Base-by-base conservation (phyloP, 2,888 invertebrate genomes). In the Drosophila borealis region DNA sequence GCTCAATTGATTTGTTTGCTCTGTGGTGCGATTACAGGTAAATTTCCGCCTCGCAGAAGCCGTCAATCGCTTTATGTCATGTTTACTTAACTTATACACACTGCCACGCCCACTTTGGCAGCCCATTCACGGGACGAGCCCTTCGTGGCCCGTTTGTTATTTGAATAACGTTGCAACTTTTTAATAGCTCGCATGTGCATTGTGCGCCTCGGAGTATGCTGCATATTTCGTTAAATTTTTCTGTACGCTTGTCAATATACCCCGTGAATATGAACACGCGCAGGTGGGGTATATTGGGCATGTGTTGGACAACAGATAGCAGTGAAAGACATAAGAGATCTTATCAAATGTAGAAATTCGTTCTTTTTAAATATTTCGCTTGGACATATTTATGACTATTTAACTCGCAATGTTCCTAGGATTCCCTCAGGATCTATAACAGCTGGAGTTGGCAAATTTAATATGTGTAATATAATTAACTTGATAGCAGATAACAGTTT, bases 1-100 rank as follows among this genome's bases (percentile, higher is more conserved):
- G 78, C 78, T 75, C 84, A 84, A 83, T 83, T 83, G 87, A 83
- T 84, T 83, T 81, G 80, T 78, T 78, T 81, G 66, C 80, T 53
- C 67, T 77, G 77, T 57, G 74, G 70, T 55, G 57, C 83, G 75
- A 82, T 83, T 83, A 65, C 60, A 63, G 70, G 70, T 78, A 53
- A 62, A 66, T 63, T 66, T 56, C 44, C 62, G 51, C 25, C 44
- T 29, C 39, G 34, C 57, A 10, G 39, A 11, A 60, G 13, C 56
- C 53, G 51, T 63, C 73, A 70, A 62, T 77, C 63, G 56, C 65
- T 48, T 70, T 61, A 66, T 66, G 51, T 64, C 69, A 48, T 74
- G 74, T 74, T 74, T 74, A 66, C 74, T 29, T 55, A 50, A 60
- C 55, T 46, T 68, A 64, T 41, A 21, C 77, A 55, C n/a, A 10